Evolutionary conservation across 2,113 vertebrate species (phyloP).

Genomic region (Percopsis transmontana): DNA sequence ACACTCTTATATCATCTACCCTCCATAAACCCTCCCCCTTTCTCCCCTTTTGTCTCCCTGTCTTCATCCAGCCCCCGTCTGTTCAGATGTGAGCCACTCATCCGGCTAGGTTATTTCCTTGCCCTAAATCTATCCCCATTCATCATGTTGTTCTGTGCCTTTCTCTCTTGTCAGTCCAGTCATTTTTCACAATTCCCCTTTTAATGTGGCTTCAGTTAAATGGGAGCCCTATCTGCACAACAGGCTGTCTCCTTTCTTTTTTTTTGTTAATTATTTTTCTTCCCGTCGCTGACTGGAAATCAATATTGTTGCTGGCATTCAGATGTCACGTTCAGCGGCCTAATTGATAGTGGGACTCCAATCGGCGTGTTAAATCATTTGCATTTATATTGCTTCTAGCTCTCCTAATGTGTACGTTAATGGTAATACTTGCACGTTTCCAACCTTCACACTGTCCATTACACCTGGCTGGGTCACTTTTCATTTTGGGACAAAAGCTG

Average conservation of each 20-base stretch:
- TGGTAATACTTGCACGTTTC: constrained; percentile 18
- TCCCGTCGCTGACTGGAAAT: constrained; percentile 7
- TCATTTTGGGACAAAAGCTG: constrained; percentile 8
- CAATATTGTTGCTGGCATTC: constrained; percentile 5
- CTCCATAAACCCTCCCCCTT: neutral
- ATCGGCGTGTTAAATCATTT: constrained; percentile 15
- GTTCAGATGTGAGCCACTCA: neutral
- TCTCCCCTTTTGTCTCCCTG: neutral
- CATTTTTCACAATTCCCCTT: neutral
- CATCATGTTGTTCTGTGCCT: neutral
- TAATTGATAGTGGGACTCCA: constrained; percentile 11
- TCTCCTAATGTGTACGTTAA: constrained; percentile 24
- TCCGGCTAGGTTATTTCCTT: constrained; percentile 4
- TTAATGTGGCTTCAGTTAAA: neutral
- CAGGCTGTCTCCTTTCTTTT: neutral
- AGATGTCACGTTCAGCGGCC: neutral
- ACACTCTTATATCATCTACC: neutral
- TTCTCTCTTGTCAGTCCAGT: neutral
- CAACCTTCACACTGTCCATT: neutral
- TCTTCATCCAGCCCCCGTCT: neutral
- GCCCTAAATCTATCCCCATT: neutral
- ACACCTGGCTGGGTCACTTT: neutral
- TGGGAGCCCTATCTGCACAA: neutral
- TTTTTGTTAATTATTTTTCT: neutral
- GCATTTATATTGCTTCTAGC: constrained; percentile 27